Conservation (phyloP, 2,113 vertebrate species). For the Takifugu flavidus region DNA sequence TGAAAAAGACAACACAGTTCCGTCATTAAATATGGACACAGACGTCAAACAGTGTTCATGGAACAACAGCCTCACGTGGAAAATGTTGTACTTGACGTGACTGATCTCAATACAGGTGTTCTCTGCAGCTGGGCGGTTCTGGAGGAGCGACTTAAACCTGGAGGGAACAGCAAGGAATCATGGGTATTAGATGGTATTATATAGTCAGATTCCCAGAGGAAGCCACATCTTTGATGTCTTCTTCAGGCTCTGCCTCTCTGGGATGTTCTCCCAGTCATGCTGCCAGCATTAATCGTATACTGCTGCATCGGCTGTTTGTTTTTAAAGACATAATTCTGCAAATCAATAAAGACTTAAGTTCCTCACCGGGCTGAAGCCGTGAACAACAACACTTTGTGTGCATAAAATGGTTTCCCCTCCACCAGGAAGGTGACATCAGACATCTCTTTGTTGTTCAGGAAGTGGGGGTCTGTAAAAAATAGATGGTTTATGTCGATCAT, state of each 20-base stretch:
- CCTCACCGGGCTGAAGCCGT: slow-evolving; percentile 75
- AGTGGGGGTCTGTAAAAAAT: slow-evolving; percentile 68
- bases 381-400: slow-evolving; percentile 78
- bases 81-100: slow-evolving; percentile 77
- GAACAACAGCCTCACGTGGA: slow-evolving; percentile 47
- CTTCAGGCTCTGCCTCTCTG: too few relatives aligned
- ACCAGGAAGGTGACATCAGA: slow-evolving; percentile 80
- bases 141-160: slow-evolving; percentile 95
- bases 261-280: too few relatives aligned
- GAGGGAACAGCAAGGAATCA: neutral
- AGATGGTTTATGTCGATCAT: neutral
- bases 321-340: too few relatives aligned
- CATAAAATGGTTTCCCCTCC: slow-evolving; percentile 80
- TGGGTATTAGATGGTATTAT: neutral
- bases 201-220: too few relatives aligned
- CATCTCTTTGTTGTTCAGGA: slow-evolving; percentile 81
- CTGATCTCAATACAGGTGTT: slow-evolving; percentile 95
- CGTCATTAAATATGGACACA: neutral
- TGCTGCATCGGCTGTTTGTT: too few relatives aligned
- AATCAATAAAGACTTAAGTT: neutral
- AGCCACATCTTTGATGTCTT: too few relatives aligned
- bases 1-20: slow-evolving; percentile 51
- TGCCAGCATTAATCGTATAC: too few relatives aligned
- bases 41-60: neutral
- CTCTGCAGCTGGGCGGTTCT: slow-evolving; percentile 89